Base-by-base conservation (phyloP, 2,113 vertebrate genomes). In the Nerophis ophidion region DNA sequence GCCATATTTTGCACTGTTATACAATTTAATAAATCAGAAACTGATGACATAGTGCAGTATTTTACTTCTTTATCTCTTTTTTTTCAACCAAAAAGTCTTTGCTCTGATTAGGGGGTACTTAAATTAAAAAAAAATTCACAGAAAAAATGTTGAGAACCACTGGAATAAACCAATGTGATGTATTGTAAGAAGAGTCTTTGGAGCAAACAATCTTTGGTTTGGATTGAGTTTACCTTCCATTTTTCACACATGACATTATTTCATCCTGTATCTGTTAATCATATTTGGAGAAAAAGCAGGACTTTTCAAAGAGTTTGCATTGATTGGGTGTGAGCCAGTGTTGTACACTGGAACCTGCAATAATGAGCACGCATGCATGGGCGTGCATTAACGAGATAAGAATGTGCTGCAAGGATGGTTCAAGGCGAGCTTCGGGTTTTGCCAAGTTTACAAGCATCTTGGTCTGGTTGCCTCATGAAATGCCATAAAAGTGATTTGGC, bases 131-230 rank as follows among this genome's bases (percentile, higher is more conserved):
- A n/a, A n/a, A n/a, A n/a, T n/a, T n/a, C n/a, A n/a, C n/a, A n/a
- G n/a, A n/a, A n/a, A n/a, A n/a, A n/a, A n/a, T n/a, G n/a, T n/a
- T n/a, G n/a, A n/a, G n/a, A n/a, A n/a, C n/a, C n/a, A n/a, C n/a
- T n/a, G n/a, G 38, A 40, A 40, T 40, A 40, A 40, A 40, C 38
- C 10, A 40, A 26, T 38, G 53, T 40, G 36, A 40, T 34, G 13
- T 38, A 12, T 26, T 26, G n/a, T 1, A 34, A 45, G 11, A 19
- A 17, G 11, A 65, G 19, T 14, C 2, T 4, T 67, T 35, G 36
- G 60, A 65, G 48, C 60, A 53, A 42, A 55, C 48, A 54, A 60
- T 53, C 17, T 44, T 53, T 57, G 51, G 60, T 66, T 57, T 40
- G 33, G 36, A 61, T 57, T 35, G 26, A 26, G 26, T 26, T 26